Base-by-base conservation (phyloP, 2,888 invertebrate genomes). In the Helobdella robusta region DNA sequence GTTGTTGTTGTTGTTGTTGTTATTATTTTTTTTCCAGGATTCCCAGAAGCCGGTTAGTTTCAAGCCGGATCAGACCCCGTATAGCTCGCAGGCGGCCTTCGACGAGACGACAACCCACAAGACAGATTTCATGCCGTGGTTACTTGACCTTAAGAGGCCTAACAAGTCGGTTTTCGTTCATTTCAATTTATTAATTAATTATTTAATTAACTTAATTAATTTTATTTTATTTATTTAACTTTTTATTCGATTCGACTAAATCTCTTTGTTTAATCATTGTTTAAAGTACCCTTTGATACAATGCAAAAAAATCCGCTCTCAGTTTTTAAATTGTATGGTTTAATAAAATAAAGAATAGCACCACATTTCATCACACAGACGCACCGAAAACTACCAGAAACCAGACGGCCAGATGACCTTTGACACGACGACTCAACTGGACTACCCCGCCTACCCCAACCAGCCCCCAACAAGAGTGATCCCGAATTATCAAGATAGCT, bases 381-480 rank as follows among this genome's bases (percentile, higher is more conserved):
- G 72, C 25, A 74, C 73, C 2, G 77, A 77, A 4, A 69, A 64
- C 35, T 79, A 77, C 70, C 68, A 66, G 59, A 73, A 72, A 67
- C 78, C 78, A 4, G 73, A 73, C 1, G 79, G 78, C 1, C 73
- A 74, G 18, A 75, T 79, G 73, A 75, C 77, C 59, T 70, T 72
- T 62, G 70, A 73, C 65, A 78, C 79, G 4, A 78, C 77, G 6
- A 72, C 75, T 66, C 73, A 75, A 34, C 65, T 71, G 18, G 74
- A 75, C 15, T 78, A 71, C 70, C 73, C 69, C 52, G 62, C 46
- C 32, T 62, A 62, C 34, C 54, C 65, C 66, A 70, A 76, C 66
- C 75, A 75, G 3, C 65, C 75, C 11, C 71, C 73, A 32, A 71
- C 72, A 36, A 70, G 71, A 32, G 35, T 36, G 8, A 25, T 67